Percentiles rank a stretch among this genome's conserved stretches.
Evolutionary conservation across 2,888 invertebrate genomes (phyloP).

Genomic region (Pollenia griseotomentosa): DNA sequence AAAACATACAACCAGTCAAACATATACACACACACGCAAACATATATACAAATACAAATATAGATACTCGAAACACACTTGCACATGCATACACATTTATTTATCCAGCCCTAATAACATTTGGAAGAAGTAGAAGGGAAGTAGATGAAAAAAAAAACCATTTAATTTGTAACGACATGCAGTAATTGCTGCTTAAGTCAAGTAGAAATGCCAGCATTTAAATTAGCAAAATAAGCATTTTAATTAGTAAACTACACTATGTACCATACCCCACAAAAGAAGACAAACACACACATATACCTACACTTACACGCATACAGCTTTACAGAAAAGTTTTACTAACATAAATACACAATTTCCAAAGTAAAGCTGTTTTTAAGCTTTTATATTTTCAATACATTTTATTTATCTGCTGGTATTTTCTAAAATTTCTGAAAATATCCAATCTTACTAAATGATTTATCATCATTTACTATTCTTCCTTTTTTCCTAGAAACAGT

Average conservation of each 20-base stretch:
- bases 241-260: slow-evolving; percentile 79
- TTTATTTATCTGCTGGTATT: background rate
- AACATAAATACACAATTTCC: slow-evolving; percentile 52
- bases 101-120: slow-evolving; percentile 20
- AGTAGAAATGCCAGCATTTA: slow-evolving; percentile 77
- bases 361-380: background rate
- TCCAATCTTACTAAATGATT: too few species aligned
- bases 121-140: slow-evolving; percentile 28
- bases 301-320: background rate
- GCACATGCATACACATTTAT: slow-evolving; percentile 3
- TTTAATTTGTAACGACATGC: slow-evolving; percentile 76
- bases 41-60: background rate
- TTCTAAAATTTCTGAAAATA: too few species aligned
- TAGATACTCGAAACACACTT: background rate
- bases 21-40: background rate
- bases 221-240: slow-evolving; percentile 80
- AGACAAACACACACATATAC: background rate
- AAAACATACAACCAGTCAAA: background rate
- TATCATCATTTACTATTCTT: too few species aligned
- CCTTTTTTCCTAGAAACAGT: slow-evolving; percentile 15
- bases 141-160: slow-evolving; percentile 57
- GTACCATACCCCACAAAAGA: slow-evolving; percentile 2
- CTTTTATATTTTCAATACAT: background rate
- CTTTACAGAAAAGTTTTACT: background rate
- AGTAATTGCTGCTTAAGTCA: slow-evolving; percentile 77